A percentile compares a stretch with the other conserved stretches of the same genome.
Conservation (phyloP, 2,888 invertebrate species). For the Dione juno region DNA sequence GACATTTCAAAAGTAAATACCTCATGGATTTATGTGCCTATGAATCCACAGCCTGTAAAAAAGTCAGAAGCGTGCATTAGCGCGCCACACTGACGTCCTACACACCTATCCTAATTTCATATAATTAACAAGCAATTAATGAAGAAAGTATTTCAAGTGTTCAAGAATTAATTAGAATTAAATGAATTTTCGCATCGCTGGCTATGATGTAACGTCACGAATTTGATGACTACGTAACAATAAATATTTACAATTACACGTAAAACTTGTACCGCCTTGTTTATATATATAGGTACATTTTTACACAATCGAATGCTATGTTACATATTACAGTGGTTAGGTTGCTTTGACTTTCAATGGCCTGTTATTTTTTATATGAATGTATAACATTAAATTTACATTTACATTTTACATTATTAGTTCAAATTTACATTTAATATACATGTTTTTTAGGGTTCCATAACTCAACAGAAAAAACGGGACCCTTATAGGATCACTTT, state of each 20-base stretch:
- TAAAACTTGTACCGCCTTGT: slow-evolving; percentile 36
- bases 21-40: too few species aligned
- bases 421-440: too few species aligned
- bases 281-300: slow-evolving; percentile 32
- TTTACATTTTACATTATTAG: too few species aligned
- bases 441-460: too few species aligned
- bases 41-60: background rate
- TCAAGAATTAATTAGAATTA: too few species aligned
- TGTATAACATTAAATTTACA: too few species aligned
- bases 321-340: background rate
- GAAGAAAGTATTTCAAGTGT: slow-evolving; percentile 51
- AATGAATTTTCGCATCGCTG: slow-evolving; percentile 50
- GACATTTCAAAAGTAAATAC: too few species aligned
- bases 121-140: slow-evolving; percentile 48
- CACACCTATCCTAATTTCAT: slow-evolving; percentile 34
- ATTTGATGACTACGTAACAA: slow-evolving; percentile 46
- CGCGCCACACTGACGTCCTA: background rate
- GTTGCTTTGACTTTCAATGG: too few species aligned
- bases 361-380: background rate
- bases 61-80: too few species aligned
- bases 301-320: slow-evolving; percentile 36
- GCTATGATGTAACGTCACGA: slow-evolving; percentile 52
- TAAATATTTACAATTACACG: slow-evolving; percentile 46
- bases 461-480: too few species aligned
- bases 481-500: too few species aligned